Conservation (phyloP, 2,797 vertebrate species). For the Rhabdomys pumilio region DNA sequence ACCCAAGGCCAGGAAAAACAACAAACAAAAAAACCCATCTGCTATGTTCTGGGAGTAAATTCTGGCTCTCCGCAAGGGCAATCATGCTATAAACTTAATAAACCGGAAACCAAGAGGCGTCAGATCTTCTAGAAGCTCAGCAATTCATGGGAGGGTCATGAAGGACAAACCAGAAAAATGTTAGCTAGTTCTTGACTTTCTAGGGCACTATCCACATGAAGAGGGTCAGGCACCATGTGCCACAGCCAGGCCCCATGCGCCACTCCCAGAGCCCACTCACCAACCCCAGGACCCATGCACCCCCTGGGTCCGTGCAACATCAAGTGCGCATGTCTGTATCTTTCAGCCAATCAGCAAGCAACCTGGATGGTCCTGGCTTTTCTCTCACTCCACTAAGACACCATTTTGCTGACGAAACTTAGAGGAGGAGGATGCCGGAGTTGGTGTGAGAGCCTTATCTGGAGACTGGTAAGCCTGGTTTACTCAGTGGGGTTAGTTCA, state of each 20-base stretch:
- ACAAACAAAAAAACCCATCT: neutral
- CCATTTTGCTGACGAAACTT: neutral
- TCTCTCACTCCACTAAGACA: too few relatives aligned
- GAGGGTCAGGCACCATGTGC: neutral
- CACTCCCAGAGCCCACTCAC: too few relatives aligned
- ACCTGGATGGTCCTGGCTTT: neutral
- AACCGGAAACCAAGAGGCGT: neutral
- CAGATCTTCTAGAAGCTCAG: neutral
- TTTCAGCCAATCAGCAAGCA: neutral
- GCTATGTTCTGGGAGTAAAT: neutral
- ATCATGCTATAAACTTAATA: neutral
- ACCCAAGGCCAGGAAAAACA: too few relatives aligned
- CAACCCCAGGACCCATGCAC: too few relatives aligned
- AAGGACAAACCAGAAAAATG: neutral
- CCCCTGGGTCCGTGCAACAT: neutral
- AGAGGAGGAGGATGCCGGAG: neutral
- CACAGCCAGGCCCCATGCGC: too few relatives aligned
- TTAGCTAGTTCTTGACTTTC: neutral
- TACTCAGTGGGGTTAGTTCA: neutral
- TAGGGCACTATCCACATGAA: neutral
- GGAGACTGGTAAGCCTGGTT: neutral
- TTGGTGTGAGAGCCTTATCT: neutral
- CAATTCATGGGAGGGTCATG: neutral
- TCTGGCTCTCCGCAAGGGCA: neutral
- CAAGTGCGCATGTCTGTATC: neutral